Conservation (phyloP, 2,888 invertebrate species). For the Petrophora chlorosata region DNA sequence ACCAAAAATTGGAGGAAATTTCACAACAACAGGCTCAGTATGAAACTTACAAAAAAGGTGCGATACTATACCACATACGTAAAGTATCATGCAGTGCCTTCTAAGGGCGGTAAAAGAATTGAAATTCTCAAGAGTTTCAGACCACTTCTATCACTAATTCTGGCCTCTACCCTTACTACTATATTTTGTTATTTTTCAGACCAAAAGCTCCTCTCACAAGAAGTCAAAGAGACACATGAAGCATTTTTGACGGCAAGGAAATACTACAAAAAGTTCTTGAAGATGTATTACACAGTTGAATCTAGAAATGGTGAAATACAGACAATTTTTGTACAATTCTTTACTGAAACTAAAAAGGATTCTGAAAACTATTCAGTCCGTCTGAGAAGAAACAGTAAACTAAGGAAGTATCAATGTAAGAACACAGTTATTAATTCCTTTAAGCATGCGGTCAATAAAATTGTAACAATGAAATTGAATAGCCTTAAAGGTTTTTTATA, state of each 20-base stretch:
- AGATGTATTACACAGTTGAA: constrained; percentile 71
- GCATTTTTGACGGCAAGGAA: constrained; percentile 77
- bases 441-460: too few species aligned
- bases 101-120: not conserved
- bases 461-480: too few species aligned
- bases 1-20: constrained; percentile 55
- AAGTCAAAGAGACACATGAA: constrained; percentile 77
- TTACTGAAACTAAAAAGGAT: constrained; percentile 70
- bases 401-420: constrained; percentile 60
- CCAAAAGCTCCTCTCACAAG: constrained; percentile 65
- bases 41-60: constrained; percentile 67
- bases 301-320: constrained; percentile 53
- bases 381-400: constrained; percentile 53
- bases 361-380: constrained; percentile 66
- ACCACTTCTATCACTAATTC: too few species aligned
- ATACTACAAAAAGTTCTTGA: constrained; percentile 71
- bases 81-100: not conserved
- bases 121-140: not conserved
- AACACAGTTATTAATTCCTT: too few species aligned
- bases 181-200: constrained; percentile 45
- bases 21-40: constrained; percentile 57
- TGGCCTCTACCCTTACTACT: too few species aligned
- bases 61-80: not conserved
- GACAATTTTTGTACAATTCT: constrained; percentile 69
- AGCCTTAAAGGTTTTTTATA: too few species aligned